phyloP scores from a whole-genome alignment of 1,140 invertebrate genomes.

The Aradophagus sp. region DNA sequence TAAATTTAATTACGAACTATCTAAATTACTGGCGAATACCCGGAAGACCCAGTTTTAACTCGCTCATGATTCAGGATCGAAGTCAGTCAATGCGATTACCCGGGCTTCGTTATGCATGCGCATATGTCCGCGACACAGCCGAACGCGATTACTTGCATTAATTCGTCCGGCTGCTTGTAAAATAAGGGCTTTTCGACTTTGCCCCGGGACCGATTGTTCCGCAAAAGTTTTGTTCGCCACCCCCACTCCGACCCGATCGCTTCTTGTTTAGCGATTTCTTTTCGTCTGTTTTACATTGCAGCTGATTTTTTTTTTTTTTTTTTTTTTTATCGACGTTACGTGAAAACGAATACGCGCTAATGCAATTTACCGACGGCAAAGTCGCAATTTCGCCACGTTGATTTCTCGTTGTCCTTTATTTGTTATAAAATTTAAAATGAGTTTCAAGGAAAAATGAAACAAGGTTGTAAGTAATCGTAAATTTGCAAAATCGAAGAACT shows the following conservation, averaged over 20 bases:
- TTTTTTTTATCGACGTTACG: too few relatives aligned
- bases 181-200: constrained; percentile 48
- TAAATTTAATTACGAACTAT: constrained; percentile 66
- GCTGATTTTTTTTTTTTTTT: neutral
- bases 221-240: constrained; percentile 22
- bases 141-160: constrained; percentile 56
- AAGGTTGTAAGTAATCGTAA: too few relatives aligned
- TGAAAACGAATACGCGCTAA: too few relatives aligned
- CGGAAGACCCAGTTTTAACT: constrained; percentile 41
- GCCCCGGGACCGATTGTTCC: constrained; percentile 38
- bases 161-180: constrained; percentile 40
- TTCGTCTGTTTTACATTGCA: too few relatives aligned
- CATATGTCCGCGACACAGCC: constrained; percentile 42
- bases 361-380: too few relatives aligned
- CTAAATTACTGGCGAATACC: constrained; percentile 59
- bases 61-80: constrained; percentile 51
- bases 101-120: constrained; percentile 50
- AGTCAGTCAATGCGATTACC: constrained; percentile 55
- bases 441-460: too few relatives aligned
- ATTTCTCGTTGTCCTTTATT: too few relatives aligned
- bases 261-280: too few relatives aligned
- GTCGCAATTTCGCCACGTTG: too few relatives aligned
- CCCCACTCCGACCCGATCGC: too few relatives aligned
- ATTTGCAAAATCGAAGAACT: too few relatives aligned
- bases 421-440: too few relatives aligned